These are phyloP conservation scores for Acheta domesticus DNA, from an alignment of 2,888 invertebrate genomes.

Conservation along the genomic window DNA sequence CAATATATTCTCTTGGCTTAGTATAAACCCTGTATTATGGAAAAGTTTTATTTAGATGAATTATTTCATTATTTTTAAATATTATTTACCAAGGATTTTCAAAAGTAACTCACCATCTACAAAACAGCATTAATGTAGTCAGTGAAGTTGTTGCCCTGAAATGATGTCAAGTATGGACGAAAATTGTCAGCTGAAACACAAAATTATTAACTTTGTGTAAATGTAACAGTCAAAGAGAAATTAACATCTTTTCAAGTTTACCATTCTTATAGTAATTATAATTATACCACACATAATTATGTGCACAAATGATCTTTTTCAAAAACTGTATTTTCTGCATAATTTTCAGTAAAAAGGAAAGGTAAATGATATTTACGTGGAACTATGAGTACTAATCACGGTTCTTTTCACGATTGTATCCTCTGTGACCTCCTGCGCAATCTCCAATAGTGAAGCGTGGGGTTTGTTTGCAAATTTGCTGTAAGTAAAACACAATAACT, in stretches of 20 bases:
- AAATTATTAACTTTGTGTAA: conserved; percentile 29
- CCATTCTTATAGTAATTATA: no score
- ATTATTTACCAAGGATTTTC: background rate
- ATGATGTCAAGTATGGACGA: conserved; percentile 93
- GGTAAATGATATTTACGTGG: conserved; percentile 67
- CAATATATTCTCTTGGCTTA: conserved; percentile 89
- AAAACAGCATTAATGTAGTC: conserved; percentile 99
- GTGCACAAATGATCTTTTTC: no score
- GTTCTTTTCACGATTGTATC: conserved; percentile 96
- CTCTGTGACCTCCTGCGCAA: conserved; percentile 96
- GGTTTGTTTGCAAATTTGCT: conserved; percentile 90
- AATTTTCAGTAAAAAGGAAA: background rate
- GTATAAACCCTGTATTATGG: conserved; percentile 74
- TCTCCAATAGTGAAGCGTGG: conserved; percentile 96
- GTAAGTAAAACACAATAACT: conserved; percentile 32
- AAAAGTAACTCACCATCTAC: conserved; percentile 87
- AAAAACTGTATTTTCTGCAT: no score
- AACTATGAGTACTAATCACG: conserved; percentile 90
- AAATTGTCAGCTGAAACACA: conserved; percentile 86
- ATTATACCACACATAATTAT: no score
- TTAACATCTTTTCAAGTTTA: background rate
- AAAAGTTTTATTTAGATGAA: background rate
- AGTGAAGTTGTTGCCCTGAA: conserved; percentile 95
- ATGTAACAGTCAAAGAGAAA: background rate
- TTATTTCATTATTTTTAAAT: background rate